Evolutionary conservation across 2,797 vertebrate species (phyloP), one percentile per base, ranked within the genome.

Genomic region (Gymnodraco acuticeps): DNA sequence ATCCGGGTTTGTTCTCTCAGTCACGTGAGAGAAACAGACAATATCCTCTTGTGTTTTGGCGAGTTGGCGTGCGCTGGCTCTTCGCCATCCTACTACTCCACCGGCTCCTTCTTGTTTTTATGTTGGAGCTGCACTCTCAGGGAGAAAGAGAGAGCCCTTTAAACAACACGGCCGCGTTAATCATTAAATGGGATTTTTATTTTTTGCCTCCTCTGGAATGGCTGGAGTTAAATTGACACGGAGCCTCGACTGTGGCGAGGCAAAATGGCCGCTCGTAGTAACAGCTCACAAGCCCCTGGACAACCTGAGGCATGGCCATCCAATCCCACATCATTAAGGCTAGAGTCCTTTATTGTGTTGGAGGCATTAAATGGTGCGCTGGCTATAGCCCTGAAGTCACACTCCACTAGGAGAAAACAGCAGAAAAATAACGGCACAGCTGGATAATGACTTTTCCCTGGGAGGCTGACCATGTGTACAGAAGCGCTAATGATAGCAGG

Each of bases 401-500:
- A 88, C 87, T 89, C 83, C 89, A 89, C 83, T 83, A 86, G 90
- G 89, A 91, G 92, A 80, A 86, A 89, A 89, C 86, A 88, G 89
- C 81, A 88, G 88, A 84, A 87, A 88, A 90, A 90, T 91, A 93
- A 91, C 83, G 87, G 91, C 92, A 88, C 91, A 93, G 90, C 92
- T 93, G 92, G 92, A 93, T 94, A 94, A 94, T 93, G 91, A 91
- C 90, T 92, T 90, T 90, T 93, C 93, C 92, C 93, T 91, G 88
- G 89, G 91, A 92, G 93, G 87, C 91, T 89, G 90, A 91, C 93
- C 92, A 90, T 93, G 93, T 94, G 93, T 92, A 91, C 90, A 86
- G 86, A 93, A 87, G 88, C 89, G 80, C 90, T 94, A 93, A 94
- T 94, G 92, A 93, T 91, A 94, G 90, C 91, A 90, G 91, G 87